Base-by-base conservation (phyloP, 2,113 vertebrate genomes). In the Catagonus wagneri region DNA sequence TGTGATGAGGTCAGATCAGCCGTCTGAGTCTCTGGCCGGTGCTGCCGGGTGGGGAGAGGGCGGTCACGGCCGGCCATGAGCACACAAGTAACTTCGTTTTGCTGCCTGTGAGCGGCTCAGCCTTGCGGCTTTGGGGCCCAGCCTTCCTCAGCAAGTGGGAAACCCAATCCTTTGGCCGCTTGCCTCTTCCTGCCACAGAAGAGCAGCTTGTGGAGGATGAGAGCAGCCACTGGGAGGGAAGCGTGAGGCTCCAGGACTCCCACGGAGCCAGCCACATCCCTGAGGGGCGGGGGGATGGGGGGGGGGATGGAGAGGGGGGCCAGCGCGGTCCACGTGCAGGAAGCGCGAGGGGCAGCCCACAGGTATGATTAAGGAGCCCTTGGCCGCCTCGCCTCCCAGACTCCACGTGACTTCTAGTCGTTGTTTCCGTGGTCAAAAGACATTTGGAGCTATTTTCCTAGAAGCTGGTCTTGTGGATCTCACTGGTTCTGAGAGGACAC, bases 171-270 rank as follows among this genome's bases (percentile, higher is more conserved):
- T 44, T 86, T 95, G 72, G 75, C 97, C 7, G 65, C 80, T 87
- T 92, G 50, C 86, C 91, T 56, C 81, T 96, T 96, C 91, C 17
- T 83, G 94, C 80, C 96, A 72, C 97, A 99, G 99, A 98, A 98
- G 95, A 99, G 98, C 97, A 98, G 98, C 98, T 98, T 99, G 97
- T 99, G 99, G 99, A 99, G 98, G 97, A 98, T 98, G 98, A 99
- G 99, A 92, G 93, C 99, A 60, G 95, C 98, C 89, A 95, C 98
- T 14, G 93, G 97, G 52, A 98, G 98, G 98, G 98, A 76, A 96
- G 94, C 19, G 84, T 71, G 17, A 98, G 97, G 84, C 96, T 97
- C 58, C 98, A 98, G 94, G 96, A 95, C 96, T 97, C 98, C 23
- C 98, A 98, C 80, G 97, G 97, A 96, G 97, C 98, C 0, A 93